These are phyloP conservation scores for Taurulus bubalis DNA, from an alignment of 2,113 vertebrate species.

Conservation along the genomic window DNA sequence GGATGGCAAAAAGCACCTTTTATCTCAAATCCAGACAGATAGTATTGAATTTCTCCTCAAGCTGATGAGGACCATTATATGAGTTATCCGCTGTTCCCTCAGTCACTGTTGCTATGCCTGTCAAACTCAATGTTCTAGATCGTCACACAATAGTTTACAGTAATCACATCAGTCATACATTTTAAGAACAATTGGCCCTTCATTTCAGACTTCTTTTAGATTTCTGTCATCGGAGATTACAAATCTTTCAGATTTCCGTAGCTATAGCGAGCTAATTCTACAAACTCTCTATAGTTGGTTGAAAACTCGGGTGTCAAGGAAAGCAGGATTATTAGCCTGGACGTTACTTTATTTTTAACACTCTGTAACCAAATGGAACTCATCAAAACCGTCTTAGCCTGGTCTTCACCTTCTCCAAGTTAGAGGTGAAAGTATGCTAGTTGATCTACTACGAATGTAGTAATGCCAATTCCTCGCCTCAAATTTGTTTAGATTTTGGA, in stretches of 20 bases:
- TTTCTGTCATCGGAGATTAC: no score
- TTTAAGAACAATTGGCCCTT: no score
- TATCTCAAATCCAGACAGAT: slow-evolving; percentile 46
- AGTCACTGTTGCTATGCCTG: not conserved
- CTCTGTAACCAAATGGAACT: not conserved
- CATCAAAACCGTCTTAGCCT: not conserved
- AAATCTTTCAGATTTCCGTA: no score
- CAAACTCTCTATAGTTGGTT: no score
- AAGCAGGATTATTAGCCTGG: not conserved
- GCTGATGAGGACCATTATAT: slow-evolving; percentile 30
- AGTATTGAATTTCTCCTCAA: slow-evolving; percentile 4
- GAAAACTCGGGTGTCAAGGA: not conserved
- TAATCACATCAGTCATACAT: not conserved
- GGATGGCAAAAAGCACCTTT: slow-evolving; percentile 43
- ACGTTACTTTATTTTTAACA: not conserved
- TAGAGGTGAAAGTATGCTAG: not conserved
- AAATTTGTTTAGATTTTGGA: not conserved
- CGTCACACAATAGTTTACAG: not conserved
- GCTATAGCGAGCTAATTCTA: no score
- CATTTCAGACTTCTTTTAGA: no score
- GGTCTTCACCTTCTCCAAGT: not conserved
- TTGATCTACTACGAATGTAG: not conserved
- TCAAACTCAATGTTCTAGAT: no score
- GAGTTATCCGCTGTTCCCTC: not conserved
- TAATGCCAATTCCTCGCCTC: not conserved